Percentiles rank a stretch among this genome's conserved stretches.
Evolutionary conservation across 1,140 invertebrate species (phyloP).

Genomic region (Drosophila baimaii): DNA sequence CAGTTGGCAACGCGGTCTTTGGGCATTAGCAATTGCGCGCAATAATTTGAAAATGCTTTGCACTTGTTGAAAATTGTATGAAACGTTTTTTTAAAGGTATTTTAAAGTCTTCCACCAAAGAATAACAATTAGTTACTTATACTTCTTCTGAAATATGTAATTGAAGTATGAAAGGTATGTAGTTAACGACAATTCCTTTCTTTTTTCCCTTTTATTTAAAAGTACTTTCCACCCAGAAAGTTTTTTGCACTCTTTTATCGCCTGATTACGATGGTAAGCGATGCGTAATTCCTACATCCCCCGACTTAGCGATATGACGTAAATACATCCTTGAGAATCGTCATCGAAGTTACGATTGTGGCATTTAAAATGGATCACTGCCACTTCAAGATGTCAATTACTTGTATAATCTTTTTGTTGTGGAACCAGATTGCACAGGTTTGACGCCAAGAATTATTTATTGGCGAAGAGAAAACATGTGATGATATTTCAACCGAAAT

Average conservation of each 20-base stretch:
- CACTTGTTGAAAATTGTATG: background rate
- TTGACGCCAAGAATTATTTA: constrained; percentile 24
- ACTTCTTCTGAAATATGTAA: no score
- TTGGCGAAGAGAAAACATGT: background rate
- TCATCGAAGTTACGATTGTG: constrained; percentile 5
- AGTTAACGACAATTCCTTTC: no score
- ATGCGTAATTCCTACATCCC: background rate
- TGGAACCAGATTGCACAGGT: background rate
- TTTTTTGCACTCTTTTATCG: background rate
- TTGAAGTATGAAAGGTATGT: no score
- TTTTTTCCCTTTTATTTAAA: no score
- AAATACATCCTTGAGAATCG: constrained; percentile 7
- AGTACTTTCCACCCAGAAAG: background rate
- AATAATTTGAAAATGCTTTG: background rate
- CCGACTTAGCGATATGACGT: background rate
- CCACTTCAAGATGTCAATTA: constrained; percentile 15
- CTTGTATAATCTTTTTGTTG: constrained; percentile 5
- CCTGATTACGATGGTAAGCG: background rate
- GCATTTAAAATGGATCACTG: constrained; percentile 14
- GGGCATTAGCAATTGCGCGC: background rate
- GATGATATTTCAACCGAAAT: constrained; percentile 22
- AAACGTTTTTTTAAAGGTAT: no score
- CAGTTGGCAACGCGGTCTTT: no score
- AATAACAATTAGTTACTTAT: no score
- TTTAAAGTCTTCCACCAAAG: no score